Conservation (phyloP, 2,888 invertebrate species). For the Pimpla rufipes region DNA sequence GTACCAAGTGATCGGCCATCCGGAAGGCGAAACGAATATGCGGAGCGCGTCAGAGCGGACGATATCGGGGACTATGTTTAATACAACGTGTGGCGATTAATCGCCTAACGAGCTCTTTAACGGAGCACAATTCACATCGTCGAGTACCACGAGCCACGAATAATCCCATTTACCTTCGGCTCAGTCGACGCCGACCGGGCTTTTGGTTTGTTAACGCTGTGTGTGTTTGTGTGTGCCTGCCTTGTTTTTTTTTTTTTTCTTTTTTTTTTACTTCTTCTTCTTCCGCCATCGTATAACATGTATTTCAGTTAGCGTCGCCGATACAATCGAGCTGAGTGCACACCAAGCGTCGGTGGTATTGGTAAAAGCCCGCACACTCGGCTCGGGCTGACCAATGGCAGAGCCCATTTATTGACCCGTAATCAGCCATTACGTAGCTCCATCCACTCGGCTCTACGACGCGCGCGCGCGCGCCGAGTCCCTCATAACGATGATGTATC, state of each 20-base stretch:
- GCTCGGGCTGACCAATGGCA: slow-evolving; percentile 7
- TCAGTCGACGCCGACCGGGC: background rate
- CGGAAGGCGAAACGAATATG: background rate
- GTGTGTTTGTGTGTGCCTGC: background rate
- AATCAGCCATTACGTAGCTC: slow-evolving; percentile 70
- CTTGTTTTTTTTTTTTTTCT: background rate
- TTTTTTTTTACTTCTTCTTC: too few relatives aligned
- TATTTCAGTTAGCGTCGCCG: background rate
- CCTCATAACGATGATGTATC: slow-evolving; percentile 79
- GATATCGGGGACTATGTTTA: background rate
- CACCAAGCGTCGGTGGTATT: background rate
- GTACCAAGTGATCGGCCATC: background rate
- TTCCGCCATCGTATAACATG: too few relatives aligned
- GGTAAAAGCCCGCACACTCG: slow-evolving; percentile 3
- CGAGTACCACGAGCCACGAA: slow-evolving; percentile 20
- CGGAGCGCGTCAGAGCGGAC: background rate
- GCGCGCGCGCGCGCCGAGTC: too few relatives aligned
- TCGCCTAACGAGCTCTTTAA: background rate
- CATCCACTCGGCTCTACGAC: slow-evolving; percentile 80
- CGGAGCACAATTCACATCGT: slow-evolving; percentile 9
- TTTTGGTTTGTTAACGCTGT: background rate
- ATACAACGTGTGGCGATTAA: slow-evolving; percentile 12
- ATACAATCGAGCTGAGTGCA: slow-evolving; percentile 17
- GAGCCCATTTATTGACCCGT: slow-evolving; percentile 50
- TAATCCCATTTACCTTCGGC: background rate